Conservation (phyloP, 2,888 invertebrate genomes). For the Urechis unicinctus region DNA sequence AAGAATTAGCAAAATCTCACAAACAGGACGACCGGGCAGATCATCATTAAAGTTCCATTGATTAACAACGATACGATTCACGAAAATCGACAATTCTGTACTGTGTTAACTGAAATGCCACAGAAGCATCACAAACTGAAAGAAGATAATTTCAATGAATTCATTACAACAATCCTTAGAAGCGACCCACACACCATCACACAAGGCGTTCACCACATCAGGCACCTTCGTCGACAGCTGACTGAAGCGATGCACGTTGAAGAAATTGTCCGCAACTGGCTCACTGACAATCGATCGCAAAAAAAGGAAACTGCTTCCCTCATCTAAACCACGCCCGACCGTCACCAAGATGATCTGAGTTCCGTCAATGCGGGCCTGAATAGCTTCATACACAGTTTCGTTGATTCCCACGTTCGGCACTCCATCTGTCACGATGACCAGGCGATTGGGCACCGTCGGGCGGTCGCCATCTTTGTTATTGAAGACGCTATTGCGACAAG, state of each 20-base stretch:
- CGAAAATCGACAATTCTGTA: too few species aligned
- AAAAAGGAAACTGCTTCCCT: constrained; percentile 19
- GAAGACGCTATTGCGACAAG: constrained; percentile 9
- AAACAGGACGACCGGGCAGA: constrained; percentile 1
- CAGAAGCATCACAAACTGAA: not conserved
- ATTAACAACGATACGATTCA: too few species aligned
- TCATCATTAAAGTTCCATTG: too few species aligned
- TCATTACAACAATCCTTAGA: constrained; percentile 4
- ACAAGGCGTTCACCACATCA: constrained; percentile 15
- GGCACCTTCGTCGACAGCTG: constrained; percentile 11
- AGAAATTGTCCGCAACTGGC: constrained; percentile 18
- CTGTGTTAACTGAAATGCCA: too few species aligned
- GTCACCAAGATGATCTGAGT: constrained; percentile 30
- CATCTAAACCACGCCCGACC: constrained; percentile 32
- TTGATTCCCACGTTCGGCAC: constrained; percentile 33
- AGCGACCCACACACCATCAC: constrained; percentile 17
- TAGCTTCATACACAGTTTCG: constrained; percentile 31
- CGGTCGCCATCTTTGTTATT: constrained; percentile 29
- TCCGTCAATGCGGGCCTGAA: constrained; percentile 34
- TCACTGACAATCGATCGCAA: constrained; percentile 20
- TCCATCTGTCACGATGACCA: constrained; percentile 39
- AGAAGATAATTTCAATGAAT: constrained; percentile 8
- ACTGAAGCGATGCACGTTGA: constrained; percentile 17
- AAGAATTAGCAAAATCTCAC: not conserved
- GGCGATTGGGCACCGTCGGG: constrained; percentile 30